Evolutionary conservation across 1,140 invertebrate species (phyloP), one percentile per base, ranked within the genome.

Genomic region (Cydia pomonella): DNA sequence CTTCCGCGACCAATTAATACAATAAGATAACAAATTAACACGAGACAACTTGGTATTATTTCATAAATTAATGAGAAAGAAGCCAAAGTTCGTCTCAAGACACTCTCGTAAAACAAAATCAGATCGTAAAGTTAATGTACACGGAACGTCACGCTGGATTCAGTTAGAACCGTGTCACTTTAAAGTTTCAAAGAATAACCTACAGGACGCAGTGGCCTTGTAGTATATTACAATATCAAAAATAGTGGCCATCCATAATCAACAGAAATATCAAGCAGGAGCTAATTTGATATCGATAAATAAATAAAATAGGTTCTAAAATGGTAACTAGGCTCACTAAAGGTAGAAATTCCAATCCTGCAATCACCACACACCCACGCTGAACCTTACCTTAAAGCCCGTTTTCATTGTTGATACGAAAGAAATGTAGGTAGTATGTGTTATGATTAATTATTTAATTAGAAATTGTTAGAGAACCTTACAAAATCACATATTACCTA

Each of bases 121-220:
- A 23, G 27, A 41, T 38, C n/a, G 23, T 69, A 69, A 69, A 69
- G 64, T 1, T 18, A 69, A 33, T 10, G n/a, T 18, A 69, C 64
- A 69, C 27, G 64, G 29, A 29, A 33, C 29, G 27, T 69, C 64
- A 69, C 64, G 64, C 64, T 69, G 33, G 63, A 41, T 69, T 33
- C 9, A 69, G 27, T 69, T 69, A 69, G 64, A 69, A 69, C 64
- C 29, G 1, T 69, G 64, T 69, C 64, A 38, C n/a, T 69, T n/a
- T 69, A 69, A 69, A 9, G 27, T 33, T 69, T 23, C 21, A 23
- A 53, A 23, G 18, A 59, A 59, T 59, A 59, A 59, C 53, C 53
- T 59, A 18, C n/a, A 53, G 50, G 16, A 18, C 9, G 21, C 18
- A 59, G 21, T 21, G 53, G 21, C 21, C 9, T 23, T 59, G 3